Evolutionary conservation across 2,113 vertebrate genomes (phyloP), one percentile per base, ranked within the genome.

Genomic region (Laterallus jamaicensis): DNA sequence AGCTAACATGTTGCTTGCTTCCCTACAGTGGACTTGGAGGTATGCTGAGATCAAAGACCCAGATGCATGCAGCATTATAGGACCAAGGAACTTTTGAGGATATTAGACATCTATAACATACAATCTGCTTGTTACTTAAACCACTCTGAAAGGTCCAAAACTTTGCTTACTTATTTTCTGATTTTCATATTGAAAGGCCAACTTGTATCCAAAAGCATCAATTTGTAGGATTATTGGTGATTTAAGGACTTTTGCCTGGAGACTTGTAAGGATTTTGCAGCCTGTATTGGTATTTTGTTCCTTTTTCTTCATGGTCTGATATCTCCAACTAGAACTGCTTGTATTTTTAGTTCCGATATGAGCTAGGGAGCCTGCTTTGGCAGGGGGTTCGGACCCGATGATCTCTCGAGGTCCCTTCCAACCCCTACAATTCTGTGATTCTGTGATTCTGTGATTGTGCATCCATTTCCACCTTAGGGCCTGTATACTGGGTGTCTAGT

Each of bases 41-140:
- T 62, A 29, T 32, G 28, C 32, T 50, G 68, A 82, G 42, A 67
- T 52, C 16, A 10, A 49, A 73, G 26, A 77, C 6, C 9, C 70
- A 55, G 20, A 56, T 26, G 10, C 20, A 67, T 0, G 0, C 28
- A 64, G 13, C 32, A 25, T 22, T 32, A 25, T 4, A 49, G 26
- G n/a, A 88, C 28, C n/a, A 40, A 58, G 37, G 28, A 69, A 19
- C 59, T 76, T 62, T 21, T 28, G 50, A 67, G 56, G 31, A 37
- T 80, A 62, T 70, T 50, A 39, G 15, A 10, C 21, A 78, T 37
- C 47, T 91, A 11, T 26, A 49, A 58, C 17, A 66, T 7, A 32
- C 11, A 39, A 47, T 40, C 26, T 77, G 5, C 16, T 64, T 21
- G 14, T 77, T 20, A 54, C n/a, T 64, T 86, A 60, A 87, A 78